Percentiles rank a stretch among this genome's conserved stretches.
These are phyloP conservation scores for Silurus lanzhouensis DNA, from an alignment of 2,797 vertebrate species.

Conservation along the genomic window DNA sequence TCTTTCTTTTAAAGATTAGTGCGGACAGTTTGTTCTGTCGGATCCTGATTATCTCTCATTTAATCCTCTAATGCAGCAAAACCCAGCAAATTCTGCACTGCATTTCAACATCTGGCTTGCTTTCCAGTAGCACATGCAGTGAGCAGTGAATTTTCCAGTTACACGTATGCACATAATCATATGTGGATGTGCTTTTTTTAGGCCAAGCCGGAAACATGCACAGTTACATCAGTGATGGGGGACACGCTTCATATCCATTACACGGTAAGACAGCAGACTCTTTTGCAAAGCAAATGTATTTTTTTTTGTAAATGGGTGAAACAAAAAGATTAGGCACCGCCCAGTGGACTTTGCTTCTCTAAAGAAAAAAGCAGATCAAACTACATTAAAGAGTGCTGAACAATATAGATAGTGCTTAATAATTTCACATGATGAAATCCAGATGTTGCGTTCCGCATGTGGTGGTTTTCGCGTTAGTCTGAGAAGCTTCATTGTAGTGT, in stretches of 20 bases:
- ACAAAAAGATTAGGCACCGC: constrained; percentile 17
- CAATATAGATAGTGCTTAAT: background rate
- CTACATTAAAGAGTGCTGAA: background rate
- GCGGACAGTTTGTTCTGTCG: constrained; percentile 36
- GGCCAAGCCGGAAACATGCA: constrained; percentile 85
- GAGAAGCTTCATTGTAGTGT: background rate
- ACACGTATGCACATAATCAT: background rate
- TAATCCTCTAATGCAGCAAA: background rate
- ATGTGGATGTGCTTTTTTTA: constrained; percentile 52
- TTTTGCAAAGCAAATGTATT: background rate
- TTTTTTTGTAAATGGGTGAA: background rate
- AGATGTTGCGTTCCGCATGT: constrained; percentile 10
- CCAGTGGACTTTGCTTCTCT: constrained; percentile 1
- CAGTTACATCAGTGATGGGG: constrained; percentile 78
- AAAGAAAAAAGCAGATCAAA: background rate
- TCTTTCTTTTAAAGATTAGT: background rate
- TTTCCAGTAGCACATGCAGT: background rate
- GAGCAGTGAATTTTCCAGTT: background rate
- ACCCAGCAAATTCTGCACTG: background rate
- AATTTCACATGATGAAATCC: background rate
- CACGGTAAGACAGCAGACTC: constrained; percentile 77
- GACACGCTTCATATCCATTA: constrained; percentile 93
- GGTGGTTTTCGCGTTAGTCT: background rate
- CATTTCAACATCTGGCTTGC: background rate
- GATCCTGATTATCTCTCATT: background rate